phyloP scores from a whole-genome alignment of 2,888 invertebrate genomes.

The Dasypolia templi region DNA sequence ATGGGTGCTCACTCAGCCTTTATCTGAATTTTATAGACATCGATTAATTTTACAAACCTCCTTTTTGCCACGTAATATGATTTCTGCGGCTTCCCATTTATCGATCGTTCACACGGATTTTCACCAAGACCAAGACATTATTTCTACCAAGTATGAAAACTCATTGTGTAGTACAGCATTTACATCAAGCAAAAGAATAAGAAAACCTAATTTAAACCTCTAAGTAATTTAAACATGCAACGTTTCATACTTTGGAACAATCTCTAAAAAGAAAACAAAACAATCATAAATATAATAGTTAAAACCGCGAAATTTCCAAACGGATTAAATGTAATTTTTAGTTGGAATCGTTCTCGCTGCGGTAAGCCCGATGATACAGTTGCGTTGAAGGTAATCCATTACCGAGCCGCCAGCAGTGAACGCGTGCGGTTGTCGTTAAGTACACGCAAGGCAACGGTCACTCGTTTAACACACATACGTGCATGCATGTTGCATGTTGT shows the following conservation, averaged over 20 bases:
- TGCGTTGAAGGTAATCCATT: constrained; percentile 76
- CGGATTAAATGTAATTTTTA: constrained; percentile 71
- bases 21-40: constrained; percentile 65
- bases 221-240: neutral
- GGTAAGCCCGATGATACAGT: constrained; percentile 73
- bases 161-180: neutral
- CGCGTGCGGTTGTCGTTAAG: constrained; percentile 63
- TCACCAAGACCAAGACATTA: fast-evolving
- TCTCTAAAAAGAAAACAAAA: neutral
- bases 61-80: constrained; percentile 68
- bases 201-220: neutral
- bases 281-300: constrained; percentile 9
- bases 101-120: constrained; percentile 53
- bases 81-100: constrained; percentile 59
- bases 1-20: constrained; percentile 49
- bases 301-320: constrained; percentile 36
- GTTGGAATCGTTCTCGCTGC: constrained; percentile 69
- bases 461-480: constrained; percentile 58
- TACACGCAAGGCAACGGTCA: constrained; percentile 58
- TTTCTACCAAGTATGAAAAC: neutral
- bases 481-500: too few relatives aligned
- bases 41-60: constrained; percentile 64
- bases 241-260: neutral
- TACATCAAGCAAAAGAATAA: neutral
- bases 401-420: constrained; percentile 63